phyloP scores from a whole-genome alignment of 2,113 vertebrate genomes.

The Rousettus leschenaultii region DNA sequence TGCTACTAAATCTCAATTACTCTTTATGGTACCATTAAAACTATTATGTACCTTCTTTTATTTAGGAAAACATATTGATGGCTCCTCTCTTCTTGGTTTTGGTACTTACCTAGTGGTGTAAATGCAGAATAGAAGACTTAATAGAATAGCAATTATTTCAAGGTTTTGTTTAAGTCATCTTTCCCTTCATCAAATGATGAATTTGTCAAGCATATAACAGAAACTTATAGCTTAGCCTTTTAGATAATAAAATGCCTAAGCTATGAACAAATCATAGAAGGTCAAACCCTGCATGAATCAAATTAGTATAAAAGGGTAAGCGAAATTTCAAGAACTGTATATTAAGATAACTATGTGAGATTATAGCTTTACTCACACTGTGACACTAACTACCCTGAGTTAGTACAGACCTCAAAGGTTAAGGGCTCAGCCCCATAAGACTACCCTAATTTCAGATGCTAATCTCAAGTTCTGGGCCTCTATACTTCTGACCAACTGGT shows the following conservation, averaged over 20 bases:
- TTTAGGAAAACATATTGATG: conserved; percentile 73
- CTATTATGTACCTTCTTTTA: conserved; percentile 55
- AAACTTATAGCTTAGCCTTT: not conserved
- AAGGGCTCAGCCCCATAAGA: not conserved
- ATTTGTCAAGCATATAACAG: not conserved
- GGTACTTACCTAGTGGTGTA: conserved; percentile 24
- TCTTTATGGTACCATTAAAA: conserved; percentile 60
- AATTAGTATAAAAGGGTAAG: not conserved
- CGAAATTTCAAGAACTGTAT: not conserved
- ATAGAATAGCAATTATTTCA: conserved; percentile 41
- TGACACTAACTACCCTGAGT: not conserved
- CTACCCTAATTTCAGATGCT: not conserved
- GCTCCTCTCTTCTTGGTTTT: conserved; percentile 63
- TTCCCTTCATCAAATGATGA: not conserved
- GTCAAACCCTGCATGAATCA: conserved; percentile 1
- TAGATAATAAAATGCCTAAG: not conserved
- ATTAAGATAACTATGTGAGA: not conserved
- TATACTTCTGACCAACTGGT: not conserved
- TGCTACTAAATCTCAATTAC: conserved; percentile 71
- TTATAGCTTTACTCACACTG: not conserved
- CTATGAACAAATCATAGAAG: not conserved
- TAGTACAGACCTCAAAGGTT: not conserved
- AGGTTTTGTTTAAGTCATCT: not conserved
- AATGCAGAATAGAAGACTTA: conserved; percentile 34
- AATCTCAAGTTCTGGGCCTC: not conserved